Base-by-base conservation (phyloP, 2,113 vertebrate genomes). In the Eidolon helvum region DNA sequence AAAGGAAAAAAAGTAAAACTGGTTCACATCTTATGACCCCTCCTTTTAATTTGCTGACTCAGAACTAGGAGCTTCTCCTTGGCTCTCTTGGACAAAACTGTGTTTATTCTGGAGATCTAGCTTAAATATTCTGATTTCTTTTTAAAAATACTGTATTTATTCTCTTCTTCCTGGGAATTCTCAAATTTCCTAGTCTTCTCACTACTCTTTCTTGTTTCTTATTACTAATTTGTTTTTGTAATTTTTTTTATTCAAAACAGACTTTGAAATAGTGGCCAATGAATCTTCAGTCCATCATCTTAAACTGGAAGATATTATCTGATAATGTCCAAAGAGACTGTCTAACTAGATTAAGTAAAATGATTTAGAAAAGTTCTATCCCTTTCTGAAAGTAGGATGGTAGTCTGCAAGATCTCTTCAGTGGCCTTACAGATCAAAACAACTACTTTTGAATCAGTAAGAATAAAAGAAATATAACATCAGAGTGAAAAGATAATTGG, bases 1-100 rank as follows among this genome's bases (percentile, higher is more conserved):
- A 92, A 50, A 85, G 71, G 80, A 90, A 88, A 75, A 26, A 85
- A 92, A 68, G 80, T 75, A 72, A 88, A 75, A 87, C 26, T 10
- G 83, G 68, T 75, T 97, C 78, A 71, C 87, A 84, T 50, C 14
- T 50, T 48, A n/a, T 68, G n/a, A 43, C 12, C 33, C 8, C 24
- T 89, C 5, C 9, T 82, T 80, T 87, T 65, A 59, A 83, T 50
- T 86, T 86, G 18, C 40, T 91, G 30, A 55, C 12, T 57, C 18
- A 75, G 12, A 92, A 68, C 38, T 48, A 48, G 4, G 6, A 89
- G 38, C 28, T 48, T 72, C 80, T 82, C 87, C 38, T 78, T 77
- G 14, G 7, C n/a, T 43, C 30, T 15, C 5, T 9, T 94, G 40
- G 43, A 90, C 16, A 93, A 86, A 96, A 50, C 22, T 12, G 57